A percentile compares a stretch with the other conserved stretches of the same genome.
These are phyloP conservation scores for Rambutsinella grinnellia DNA, from an alignment of 2,888 invertebrate genomes.

Conservation along the genomic window DNA sequence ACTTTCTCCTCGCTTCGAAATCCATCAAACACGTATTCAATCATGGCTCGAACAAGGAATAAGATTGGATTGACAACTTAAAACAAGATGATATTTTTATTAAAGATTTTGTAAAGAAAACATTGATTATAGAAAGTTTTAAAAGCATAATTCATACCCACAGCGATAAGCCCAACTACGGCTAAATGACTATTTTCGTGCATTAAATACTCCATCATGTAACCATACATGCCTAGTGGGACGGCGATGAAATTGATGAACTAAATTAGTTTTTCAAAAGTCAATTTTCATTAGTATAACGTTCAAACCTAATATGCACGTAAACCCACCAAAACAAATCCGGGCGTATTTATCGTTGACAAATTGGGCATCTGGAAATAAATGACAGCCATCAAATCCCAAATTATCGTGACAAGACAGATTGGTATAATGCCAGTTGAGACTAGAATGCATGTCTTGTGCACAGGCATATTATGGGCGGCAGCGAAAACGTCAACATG, in stretches of 20 bases:
- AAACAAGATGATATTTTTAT: background rate
- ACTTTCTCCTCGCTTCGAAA: constrained; percentile 30
- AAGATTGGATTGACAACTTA: constrained; percentile 45
- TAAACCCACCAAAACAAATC: constrained; percentile 37
- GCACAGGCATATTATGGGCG: constrained; percentile 26
- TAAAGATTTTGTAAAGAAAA: background rate
- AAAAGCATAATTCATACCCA: constrained; percentile 3
- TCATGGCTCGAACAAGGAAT: constrained; percentile 34
- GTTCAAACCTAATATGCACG: background rate
- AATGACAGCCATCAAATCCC: constrained; percentile 41
- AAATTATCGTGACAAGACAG: constrained; percentile 19
- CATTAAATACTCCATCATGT: constrained; percentile 56
- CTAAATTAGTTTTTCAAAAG: constrained; percentile 1
- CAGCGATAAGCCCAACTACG: constrained; percentile 31
- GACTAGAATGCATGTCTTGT: constrained; percentile 38
- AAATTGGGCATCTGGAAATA: constrained; percentile 48
- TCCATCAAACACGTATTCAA: constrained; percentile 40
- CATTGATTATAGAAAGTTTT: too few species aligned
- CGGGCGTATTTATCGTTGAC: constrained; percentile 48
- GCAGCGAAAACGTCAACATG: constrained; percentile 37
- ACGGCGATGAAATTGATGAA: constrained; percentile 45
- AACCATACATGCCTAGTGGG: constrained; percentile 50
- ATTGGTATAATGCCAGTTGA: constrained; percentile 40
- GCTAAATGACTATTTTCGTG: constrained; percentile 36
- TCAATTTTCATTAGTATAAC: background rate